Conservation (phyloP, 2,797 vertebrate species). For the Acridotheres tristis region DNA sequence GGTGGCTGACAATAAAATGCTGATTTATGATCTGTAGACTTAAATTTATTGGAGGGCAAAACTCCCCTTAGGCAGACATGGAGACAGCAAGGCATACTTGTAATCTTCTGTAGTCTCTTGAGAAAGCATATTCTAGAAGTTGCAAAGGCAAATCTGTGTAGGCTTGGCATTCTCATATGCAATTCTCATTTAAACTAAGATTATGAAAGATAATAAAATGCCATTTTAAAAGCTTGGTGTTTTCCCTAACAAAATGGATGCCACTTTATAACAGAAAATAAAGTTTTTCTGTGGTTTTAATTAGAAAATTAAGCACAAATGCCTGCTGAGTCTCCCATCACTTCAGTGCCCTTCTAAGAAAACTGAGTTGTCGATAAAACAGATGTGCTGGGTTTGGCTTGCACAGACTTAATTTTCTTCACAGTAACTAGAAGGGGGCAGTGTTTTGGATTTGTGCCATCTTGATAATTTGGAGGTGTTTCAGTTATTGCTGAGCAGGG, state of each 20-base stretch:
- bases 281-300: not conserved
- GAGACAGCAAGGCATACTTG: not conserved
- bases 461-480: not conserved
- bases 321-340: not conserved
- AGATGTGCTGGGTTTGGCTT: not conserved
- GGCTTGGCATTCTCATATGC: not conserved
- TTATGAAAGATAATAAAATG: conserved; percentile 14
- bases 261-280: not conserved
- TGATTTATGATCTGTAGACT: conserved; percentile 44
- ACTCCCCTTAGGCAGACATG: conserved; percentile 36
- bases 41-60: conserved; percentile 56
- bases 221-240: not conserved
- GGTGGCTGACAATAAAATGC: conserved; percentile 42
- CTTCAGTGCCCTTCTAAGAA: not conserved
- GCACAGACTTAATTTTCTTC: not conserved
- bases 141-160: not conserved
- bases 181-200: conserved; percentile 23
- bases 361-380: not conserved
- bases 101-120: conserved; percentile 10
- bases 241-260: conserved; percentile 13
- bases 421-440: not conserved
- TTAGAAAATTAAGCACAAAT: not conserved
- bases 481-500: not conserved
- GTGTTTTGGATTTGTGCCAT: not conserved
- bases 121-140: conserved; percentile 22